Conservation (phyloP, 2,888 invertebrate genomes). For the Eupithecia dodoneata region DNA sequence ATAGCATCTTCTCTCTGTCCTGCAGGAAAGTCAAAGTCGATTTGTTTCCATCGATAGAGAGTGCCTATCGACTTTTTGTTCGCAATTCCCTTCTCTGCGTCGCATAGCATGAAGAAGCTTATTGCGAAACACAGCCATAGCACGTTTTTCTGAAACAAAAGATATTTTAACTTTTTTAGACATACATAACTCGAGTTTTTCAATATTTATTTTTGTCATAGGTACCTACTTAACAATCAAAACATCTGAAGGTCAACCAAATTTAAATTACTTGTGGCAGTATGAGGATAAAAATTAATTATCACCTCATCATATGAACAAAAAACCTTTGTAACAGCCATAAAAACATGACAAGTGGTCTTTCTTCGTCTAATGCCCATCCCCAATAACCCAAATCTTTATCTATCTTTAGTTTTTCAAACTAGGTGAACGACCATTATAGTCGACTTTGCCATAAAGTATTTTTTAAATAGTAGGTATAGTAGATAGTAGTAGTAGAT, state of each 20-base stretch:
- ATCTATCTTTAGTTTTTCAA: too few species aligned
- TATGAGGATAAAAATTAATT: neutral
- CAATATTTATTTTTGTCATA: neutral
- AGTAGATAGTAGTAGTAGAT: too few species aligned
- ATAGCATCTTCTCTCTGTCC: constrained; percentile 60
- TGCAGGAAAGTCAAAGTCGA: constrained; percentile 67
- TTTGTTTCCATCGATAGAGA: constrained; percentile 77
- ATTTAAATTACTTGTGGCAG: neutral
- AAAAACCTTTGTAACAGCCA: neutral
- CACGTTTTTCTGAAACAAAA: constrained; percentile 36
- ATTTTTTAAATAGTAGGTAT: too few species aligned
- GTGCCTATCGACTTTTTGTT: constrained; percentile 63
- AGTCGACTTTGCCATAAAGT: too few species aligned
- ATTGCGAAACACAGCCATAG: constrained; percentile 43
- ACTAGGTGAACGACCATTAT: too few species aligned
- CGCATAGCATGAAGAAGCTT: constrained; percentile 36
- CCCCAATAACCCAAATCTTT: too few species aligned
- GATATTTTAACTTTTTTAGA: neutral
- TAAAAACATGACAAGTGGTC: neutral
- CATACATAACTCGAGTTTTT: too few species aligned
- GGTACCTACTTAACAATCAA: neutral
- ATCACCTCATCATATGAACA: neutral
- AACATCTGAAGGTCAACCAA: neutral
- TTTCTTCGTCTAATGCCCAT: neutral
- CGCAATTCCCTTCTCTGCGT: constrained; percentile 44